Conservation (phyloP, 2,113 vertebrate genomes). For the Ibidorhyncha struthersii region DNA sequence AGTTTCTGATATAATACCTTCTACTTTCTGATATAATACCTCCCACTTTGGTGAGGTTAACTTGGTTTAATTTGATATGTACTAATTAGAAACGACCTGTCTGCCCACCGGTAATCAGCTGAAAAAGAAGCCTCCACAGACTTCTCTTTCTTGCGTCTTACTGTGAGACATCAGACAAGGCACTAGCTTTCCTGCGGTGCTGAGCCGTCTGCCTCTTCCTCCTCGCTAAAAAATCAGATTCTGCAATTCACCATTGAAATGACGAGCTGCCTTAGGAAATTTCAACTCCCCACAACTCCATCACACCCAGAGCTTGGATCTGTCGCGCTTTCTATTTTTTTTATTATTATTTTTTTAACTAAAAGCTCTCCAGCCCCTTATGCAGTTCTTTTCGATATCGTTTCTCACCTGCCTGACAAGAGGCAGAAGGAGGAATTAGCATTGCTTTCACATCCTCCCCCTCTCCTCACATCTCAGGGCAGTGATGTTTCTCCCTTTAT, state of each 20-base stretch:
- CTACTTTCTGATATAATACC: neutral
- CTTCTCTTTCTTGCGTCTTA: neutral
- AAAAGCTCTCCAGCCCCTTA: neutral
- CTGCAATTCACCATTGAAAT: neutral
- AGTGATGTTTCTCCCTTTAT: neutral
- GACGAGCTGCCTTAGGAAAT: neutral
- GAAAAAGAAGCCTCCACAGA: neutral
- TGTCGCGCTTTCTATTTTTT: accelerated
- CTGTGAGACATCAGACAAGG: neutral
- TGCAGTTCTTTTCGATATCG: neutral
- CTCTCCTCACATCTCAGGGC: neutral
- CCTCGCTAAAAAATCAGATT: neutral
- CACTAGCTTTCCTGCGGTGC: neutral
- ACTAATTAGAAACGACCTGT: constrained; percentile 21
- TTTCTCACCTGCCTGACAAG: constrained; percentile 29
- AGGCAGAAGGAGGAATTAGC: constrained; percentile 33
- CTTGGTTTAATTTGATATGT: neutral
- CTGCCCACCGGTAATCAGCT: neutral
- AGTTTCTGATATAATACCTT: neutral
- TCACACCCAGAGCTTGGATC: neutral
- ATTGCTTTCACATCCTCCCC: constrained; percentile 15
- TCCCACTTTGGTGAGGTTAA: neutral
- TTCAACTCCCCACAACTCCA: neutral
- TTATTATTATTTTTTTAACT: neutral
- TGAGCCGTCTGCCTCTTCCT: neutral